A percentile compares a stretch with the other conserved stretches of the same genome.
Conservation (phyloP, 2,113 vertebrate species). For the Aspidoscelis tigris region DNA sequence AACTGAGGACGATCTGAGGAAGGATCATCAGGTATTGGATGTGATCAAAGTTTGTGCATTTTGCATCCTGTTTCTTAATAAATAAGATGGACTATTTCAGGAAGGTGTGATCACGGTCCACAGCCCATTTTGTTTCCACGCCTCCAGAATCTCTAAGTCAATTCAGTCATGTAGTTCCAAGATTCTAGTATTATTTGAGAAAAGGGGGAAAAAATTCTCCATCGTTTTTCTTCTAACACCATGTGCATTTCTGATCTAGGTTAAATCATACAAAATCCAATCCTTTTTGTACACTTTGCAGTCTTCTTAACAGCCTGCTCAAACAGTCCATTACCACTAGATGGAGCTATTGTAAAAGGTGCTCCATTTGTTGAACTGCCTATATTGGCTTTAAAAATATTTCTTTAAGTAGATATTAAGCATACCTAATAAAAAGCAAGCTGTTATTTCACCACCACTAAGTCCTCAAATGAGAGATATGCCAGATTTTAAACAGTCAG, state of each 20-base stretch:
- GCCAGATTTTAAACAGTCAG: not conserved
- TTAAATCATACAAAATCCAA: too few relatives aligned
- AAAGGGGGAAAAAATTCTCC: not conserved
- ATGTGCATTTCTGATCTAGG: not conserved
- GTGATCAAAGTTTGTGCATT: too few relatives aligned
- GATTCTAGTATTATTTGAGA: not conserved
- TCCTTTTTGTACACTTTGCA: not conserved
- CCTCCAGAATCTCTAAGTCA: not conserved
- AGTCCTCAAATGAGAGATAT: not conserved
- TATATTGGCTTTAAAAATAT: not conserved
- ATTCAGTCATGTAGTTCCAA: not conserved
- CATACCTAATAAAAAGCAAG: not conserved
- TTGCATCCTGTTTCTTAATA: too few relatives aligned
- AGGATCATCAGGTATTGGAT: too few relatives aligned
- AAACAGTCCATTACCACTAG: conserved; percentile 37
- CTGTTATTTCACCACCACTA: not conserved
- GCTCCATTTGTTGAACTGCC: not conserved
- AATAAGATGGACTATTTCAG: too few relatives aligned
- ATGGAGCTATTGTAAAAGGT: conserved; percentile 45
- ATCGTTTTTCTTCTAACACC: too few relatives aligned
- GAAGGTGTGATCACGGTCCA: not conserved
- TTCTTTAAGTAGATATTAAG: not conserved
- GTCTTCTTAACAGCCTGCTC: not conserved
- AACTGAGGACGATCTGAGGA: too few relatives aligned
- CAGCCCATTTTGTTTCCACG: too few relatives aligned